phyloP scores from a whole-genome alignment of 2,113 vertebrate species.

The Ranitomeya variabilis region DNA sequence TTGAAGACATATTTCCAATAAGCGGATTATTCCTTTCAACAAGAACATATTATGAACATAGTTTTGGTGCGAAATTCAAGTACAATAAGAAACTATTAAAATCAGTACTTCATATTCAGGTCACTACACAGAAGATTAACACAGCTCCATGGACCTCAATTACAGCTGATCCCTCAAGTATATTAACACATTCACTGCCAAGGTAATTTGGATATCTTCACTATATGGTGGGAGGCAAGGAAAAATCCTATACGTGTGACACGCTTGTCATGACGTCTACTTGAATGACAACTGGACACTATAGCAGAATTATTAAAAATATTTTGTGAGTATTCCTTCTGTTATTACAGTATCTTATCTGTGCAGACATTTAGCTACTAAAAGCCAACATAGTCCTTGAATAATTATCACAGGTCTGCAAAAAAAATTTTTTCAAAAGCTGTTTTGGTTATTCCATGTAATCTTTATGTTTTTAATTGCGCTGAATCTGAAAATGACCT shows the following conservation, averaged over 20 bases:
- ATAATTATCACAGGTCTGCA: too few relatives aligned
- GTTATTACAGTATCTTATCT: too few relatives aligned
- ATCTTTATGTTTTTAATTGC: too few relatives aligned
- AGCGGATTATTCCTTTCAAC: constrained; percentile 11
- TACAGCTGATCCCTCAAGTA: background rate
- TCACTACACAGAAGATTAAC: background rate
- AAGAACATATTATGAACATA: constrained; percentile 12
- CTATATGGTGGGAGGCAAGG: background rate
- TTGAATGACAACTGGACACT: background rate
- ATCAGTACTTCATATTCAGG: constrained; percentile 7
- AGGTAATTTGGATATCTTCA: background rate
- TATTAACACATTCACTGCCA: background rate
- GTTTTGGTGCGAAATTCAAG: background rate
- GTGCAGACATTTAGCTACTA: too few relatives aligned
- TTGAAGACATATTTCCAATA: constrained; percentile 27
- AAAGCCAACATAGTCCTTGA: too few relatives aligned
- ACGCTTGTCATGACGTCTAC: background rate
- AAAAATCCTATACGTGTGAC: background rate
- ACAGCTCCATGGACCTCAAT: background rate
- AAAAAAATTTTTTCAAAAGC: too few relatives aligned
- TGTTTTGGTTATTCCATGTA: too few relatives aligned
- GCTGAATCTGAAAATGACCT: too few relatives aligned
- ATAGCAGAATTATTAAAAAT: background rate
- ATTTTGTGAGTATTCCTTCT: too few relatives aligned
- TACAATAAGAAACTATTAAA: constrained; percentile 25